A percentile compares a stretch with the other conserved stretches of the same genome.
phyloP scores from a whole-genome alignment of 2,888 invertebrate genomes.

The Drosophila dives region DNA sequence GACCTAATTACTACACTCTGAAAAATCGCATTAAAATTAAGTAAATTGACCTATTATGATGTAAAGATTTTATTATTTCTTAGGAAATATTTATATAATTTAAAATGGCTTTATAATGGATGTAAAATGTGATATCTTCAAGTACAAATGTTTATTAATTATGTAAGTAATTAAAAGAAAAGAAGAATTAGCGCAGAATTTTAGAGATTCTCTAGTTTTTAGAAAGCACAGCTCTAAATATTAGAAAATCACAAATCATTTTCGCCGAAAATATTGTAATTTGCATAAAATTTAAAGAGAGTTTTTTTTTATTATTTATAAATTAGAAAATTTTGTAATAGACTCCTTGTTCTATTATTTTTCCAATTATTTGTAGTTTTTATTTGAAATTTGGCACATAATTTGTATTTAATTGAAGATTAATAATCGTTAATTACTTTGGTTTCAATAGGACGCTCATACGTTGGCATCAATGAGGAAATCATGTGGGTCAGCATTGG shows the following conservation, averaged over 20 bases:
- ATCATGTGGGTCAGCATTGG: constrained; percentile 96
- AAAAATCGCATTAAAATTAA: background rate
- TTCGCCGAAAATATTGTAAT: too few species aligned
- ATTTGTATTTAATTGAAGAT: background rate
- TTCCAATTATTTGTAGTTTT: background rate
- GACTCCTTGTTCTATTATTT: background rate
- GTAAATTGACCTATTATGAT: background rate
- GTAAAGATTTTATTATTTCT: background rate
- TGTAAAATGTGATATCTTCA: background rate
- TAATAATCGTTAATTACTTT: constrained; percentile 1
- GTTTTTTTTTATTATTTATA: background rate
- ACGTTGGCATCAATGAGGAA: constrained; percentile 94
- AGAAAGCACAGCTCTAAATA: background rate
- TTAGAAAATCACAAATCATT: background rate
- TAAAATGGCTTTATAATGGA: background rate
- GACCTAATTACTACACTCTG: background rate
- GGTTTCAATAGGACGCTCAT: constrained; percentile 89
- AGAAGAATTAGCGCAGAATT: background rate
- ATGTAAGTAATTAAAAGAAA: background rate
- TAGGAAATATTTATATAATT: background rate
- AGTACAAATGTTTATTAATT: background rate
- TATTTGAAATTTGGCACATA: background rate
- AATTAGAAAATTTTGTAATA: background rate
- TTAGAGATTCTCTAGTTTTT: background rate
- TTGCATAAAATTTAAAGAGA: background rate